Conservation (phyloP, 2,888 invertebrate genomes). For the Dynastes tityus region DNA sequence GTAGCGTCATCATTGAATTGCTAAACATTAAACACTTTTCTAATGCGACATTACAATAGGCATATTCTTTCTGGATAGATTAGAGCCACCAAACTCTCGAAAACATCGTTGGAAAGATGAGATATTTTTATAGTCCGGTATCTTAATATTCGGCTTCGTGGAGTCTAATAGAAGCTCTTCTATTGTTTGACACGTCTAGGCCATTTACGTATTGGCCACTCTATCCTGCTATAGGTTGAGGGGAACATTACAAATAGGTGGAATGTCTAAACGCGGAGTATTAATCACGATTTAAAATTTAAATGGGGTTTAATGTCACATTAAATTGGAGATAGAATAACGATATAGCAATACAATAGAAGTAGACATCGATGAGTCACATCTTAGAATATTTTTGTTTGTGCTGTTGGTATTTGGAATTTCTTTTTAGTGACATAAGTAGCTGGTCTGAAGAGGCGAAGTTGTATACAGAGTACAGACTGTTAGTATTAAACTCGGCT, state of each 20-base stretch:
- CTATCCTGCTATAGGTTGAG: neutral
- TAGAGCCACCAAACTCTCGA: neutral
- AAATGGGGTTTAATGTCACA: constrained; percentile 9
- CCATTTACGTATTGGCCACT: neutral
- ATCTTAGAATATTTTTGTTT: neutral
- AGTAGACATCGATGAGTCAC: neutral
- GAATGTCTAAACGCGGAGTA: neutral
- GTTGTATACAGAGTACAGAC: too few relatives aligned
- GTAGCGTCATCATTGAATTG: constrained; percentile 5
- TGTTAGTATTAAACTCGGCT: too few relatives aligned
- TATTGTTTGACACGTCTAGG: constrained; percentile 16
- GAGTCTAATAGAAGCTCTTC: constrained; percentile 16
- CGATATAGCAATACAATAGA: neutral
- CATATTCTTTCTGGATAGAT: too few relatives aligned
- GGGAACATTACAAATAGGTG: neutral
- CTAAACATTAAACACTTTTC: neutral
- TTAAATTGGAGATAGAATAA: neutral
- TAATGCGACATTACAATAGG: too few relatives aligned
- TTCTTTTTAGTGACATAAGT: neutral
- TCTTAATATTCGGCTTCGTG: neutral
- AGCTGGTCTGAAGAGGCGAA: too few relatives aligned
- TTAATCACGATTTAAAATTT: constrained; percentile 26
- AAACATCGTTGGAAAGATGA: constrained; percentile 12
- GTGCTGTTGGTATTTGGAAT: neutral
- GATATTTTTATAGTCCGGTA: neutral